Evolutionary conservation across 2,888 invertebrate species (phyloP), one percentile per base, ranked within the genome.

Genomic region (Eupithecia pulchellata): DNA sequence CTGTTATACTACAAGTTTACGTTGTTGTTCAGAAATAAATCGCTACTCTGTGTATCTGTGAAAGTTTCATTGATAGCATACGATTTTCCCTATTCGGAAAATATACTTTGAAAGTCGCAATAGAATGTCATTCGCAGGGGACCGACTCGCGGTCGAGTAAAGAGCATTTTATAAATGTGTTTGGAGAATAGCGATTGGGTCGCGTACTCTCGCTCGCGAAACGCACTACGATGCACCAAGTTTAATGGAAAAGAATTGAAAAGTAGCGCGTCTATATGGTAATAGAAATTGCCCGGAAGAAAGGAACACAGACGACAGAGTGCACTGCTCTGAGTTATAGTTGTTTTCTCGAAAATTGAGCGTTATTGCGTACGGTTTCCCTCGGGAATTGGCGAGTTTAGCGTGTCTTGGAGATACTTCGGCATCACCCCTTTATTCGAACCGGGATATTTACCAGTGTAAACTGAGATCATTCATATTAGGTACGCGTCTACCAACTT

Each of bases 191-290:
- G 87, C 81, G 84, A 86, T 82, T 86, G 84, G 88, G 87, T 87
- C 86, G 84, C 83, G 86, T 62, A 69, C 69, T 72, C 66, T 27
- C 66, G 83, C 78, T 84, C 85, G 84, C 84, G 85, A 88, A 92
- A 92, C 92, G 92, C 92, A 91, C 88, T 81, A 82, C 91, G 89
- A 91, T 92, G 92, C 91, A 91, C 91, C 91, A 91, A 94, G 89
- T 94, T 93, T 93, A 94, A 93, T 94, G 93, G 93, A 93, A 93
- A 93, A 93, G 94, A 93, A 93, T 93, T 93, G 93, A 94, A 93
- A 93, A 94, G 92, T 92, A 92, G 92, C 93, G 89, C 89, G 91
- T 94, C 94, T 94, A 93, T 94, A 94, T 94, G 94, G 93, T 93
- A 94, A 94, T 94, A 93, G 91, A 94, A 93, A 93, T 93, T 92